Evolutionary conservation across 1,140 invertebrate genomes (phyloP).

Genomic region (Drosophila micromelanica): DNA sequence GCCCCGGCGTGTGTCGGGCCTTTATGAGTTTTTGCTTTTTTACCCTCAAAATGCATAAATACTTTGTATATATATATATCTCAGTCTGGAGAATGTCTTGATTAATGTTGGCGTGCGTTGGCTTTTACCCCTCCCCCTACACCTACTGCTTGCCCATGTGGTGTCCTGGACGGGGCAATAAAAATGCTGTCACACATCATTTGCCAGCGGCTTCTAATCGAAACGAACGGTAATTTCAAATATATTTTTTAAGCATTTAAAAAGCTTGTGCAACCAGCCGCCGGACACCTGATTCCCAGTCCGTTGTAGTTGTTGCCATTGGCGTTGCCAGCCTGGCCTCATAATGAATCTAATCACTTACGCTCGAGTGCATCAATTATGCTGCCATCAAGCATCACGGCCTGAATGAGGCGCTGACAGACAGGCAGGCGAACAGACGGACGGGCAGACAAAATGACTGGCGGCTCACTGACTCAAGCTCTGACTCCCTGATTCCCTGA

Average conservation of each 20-base stretch:
- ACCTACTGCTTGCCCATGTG: background rate
- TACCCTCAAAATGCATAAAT: conserved; percentile 76
- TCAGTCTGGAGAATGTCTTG: conserved; percentile 64
- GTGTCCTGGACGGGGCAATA: conserved; percentile 53
- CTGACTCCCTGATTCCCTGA: conserved; percentile 28
- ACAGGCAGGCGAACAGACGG: conserved; percentile 29
- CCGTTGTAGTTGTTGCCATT: conserved; percentile 28
- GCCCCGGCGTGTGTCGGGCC: conserved; percentile 71
- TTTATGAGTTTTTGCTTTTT: conserved; percentile 62
- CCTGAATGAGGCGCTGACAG: conserved; percentile 27
- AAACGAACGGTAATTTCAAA: conserved; percentile 40
- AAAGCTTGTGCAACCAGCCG: conserved; percentile 3
- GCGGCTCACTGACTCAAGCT: conserved; percentile 18
- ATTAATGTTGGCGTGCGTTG: conserved; percentile 80
- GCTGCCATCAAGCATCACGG: conserved; percentile 73
- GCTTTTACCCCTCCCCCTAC: conserved; percentile 66
- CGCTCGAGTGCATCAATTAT: conserved; percentile 84
- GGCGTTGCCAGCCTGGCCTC: conserved; percentile 71
- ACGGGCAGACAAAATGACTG: conserved; percentile 59
- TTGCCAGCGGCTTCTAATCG: conserved; percentile 37
- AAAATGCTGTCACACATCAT: conserved; percentile 80
- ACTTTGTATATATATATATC: conserved; percentile 53
- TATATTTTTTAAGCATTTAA: conserved; percentile 51
- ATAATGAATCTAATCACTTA: conserved; percentile 85
- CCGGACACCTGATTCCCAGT: conserved; percentile 61